These are phyloP conservation scores for Perizoma affinitatum DNA, from an alignment of 2,888 invertebrate genomes.

Conservation along the genomic window DNA sequence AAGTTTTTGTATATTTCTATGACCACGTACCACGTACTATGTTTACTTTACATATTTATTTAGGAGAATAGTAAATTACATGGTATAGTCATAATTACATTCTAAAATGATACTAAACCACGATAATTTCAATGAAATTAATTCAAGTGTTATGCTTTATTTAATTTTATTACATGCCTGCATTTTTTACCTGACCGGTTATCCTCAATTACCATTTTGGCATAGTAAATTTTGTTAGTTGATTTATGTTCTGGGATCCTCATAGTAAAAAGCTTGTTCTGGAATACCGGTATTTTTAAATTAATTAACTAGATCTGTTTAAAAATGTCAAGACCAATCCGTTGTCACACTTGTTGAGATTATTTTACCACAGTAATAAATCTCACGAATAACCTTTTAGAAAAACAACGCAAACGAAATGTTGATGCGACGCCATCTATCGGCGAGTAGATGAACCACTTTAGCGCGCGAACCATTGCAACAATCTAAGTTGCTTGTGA, in stretches of 20 bases:
- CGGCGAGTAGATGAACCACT: conserved; percentile 39
- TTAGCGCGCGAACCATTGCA: neutral
- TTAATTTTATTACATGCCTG: no score
- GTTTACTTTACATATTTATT: no score
- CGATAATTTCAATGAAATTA: no score
- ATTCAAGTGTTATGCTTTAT: no score
- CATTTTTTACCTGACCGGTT: neutral
- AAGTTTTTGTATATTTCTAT: no score
- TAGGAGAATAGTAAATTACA: no score
- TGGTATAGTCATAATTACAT: no score
- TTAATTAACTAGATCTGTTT: neutral
- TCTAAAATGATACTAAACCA: no score
- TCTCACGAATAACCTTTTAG: neutral
- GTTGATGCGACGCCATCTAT: conserved; percentile 52
- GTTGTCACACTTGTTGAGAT: neutral
- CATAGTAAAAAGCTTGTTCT: no score
- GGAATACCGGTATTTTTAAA: neutral
- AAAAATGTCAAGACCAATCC: neutral
- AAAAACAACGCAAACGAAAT: neutral
- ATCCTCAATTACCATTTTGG: neutral
- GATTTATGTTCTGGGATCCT: conserved; percentile 8
- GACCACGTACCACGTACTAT: no score
- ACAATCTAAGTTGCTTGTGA: neutral
- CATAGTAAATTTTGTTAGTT: neutral
- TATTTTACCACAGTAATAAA: neutral